Evolutionary conservation across 2,888 invertebrate genomes (phyloP), one percentile per base, ranked within the genome.

Genomic region (Sceliomorpha sp.): DNA sequence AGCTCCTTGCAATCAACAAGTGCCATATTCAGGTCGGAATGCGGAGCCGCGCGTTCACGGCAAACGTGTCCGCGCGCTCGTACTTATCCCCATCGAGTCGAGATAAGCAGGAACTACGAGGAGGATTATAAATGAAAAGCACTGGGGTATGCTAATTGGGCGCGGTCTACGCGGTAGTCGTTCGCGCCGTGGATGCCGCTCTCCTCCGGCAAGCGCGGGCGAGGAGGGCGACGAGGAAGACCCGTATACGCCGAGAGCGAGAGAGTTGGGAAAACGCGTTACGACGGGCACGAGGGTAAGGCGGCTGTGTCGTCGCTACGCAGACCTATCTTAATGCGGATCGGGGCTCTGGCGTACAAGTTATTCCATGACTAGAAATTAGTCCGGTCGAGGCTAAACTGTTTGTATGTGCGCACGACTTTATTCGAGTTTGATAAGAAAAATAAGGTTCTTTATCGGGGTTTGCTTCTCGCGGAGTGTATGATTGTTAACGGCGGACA

Each of bases 311-410:
- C 70, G 50, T 56, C 39, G 50, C 70, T 53, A 59, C 50, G 50
- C 34, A 59, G 47, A 74, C 78, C 72, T 78, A 82, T 83, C 83
- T 83, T 80, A 83, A 82, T 80, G 79, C 75, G 76, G 74, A 83
- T 83, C 81, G 77, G n/a, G 72, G 48, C 70, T 59, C 67, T 70
- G 64, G 44, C 67, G 67, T 72, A 56, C 80, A 81, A 81, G 75
- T 81, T 83, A 83, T 81, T 79, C 79, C 75, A 75, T 75, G 82
- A 78, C 79, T 80, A 78, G 79, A 78, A 80, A 83, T 83, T 80
- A 81, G 79, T 69, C 62, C 55, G 60, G 44, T 45, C 58, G 59
- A 71, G 67, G 50, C 44, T 20, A 20, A 14, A 47, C 34, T 45
- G 39, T 45, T 50, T 67, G 48, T 68, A 72, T 51, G 63, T 67